Conservation (phyloP, 2,888 invertebrate genomes). For the Aplocera efformata region DNA sequence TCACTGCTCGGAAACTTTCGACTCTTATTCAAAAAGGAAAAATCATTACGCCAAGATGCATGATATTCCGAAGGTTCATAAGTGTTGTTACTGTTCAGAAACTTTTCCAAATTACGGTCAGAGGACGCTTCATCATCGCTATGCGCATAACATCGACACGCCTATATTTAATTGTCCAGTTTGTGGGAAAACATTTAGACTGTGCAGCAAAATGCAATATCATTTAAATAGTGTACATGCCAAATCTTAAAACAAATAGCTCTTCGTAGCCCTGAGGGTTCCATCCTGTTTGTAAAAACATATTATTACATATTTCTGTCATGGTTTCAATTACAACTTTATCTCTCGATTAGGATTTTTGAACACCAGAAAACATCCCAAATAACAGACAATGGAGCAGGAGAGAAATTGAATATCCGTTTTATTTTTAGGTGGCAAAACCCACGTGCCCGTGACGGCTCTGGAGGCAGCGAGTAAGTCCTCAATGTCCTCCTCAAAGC, state of each 20-base stretch:
- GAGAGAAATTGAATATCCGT: conserved; percentile 11
- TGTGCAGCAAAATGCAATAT: conserved; percentile 44
- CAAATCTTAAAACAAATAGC: conserved; percentile 9
- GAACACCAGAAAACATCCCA: too few species aligned
- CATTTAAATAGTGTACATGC: conserved; percentile 18
- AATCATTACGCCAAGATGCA: conserved; percentile 53
- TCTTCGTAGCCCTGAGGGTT: too few species aligned
- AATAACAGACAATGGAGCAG: background rate
- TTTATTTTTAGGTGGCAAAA: conserved; percentile 45
- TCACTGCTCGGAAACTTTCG: conserved; percentile 50
- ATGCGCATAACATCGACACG: conserved; percentile 45
- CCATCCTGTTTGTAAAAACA: too few species aligned
- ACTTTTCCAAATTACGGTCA: conserved; percentile 52
- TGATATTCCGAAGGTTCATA: conserved; percentile 45
- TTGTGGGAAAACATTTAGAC: conserved; percentile 55
- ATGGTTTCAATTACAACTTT: too few species aligned
- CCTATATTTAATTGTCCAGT: conserved; percentile 53
- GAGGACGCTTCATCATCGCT: conserved; percentile 53
- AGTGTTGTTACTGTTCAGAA: conserved; percentile 57
- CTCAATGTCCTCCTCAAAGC: conserved; percentile 37
- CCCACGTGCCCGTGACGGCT: conserved; percentile 8
- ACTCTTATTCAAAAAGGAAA: conserved; percentile 48
- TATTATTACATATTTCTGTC: too few species aligned
- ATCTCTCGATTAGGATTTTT: too few species aligned
- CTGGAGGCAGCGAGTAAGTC: conserved; percentile 30